phyloP scores from a whole-genome alignment of 2,797 vertebrate genomes.

The Crenichthys baileyi region DNA sequence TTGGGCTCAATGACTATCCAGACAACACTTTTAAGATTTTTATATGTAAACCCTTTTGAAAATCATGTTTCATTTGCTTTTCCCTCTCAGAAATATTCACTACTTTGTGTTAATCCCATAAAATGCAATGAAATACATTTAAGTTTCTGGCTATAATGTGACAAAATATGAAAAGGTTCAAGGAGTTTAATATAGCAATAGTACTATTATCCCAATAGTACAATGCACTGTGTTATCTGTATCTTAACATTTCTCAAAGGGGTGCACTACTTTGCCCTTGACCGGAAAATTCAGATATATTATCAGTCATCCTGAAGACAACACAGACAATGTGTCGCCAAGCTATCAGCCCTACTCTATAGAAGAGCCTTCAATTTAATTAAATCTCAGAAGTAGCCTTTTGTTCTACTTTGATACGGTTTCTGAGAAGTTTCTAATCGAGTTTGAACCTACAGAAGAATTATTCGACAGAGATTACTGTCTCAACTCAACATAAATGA shows the following conservation, averaged over 20 bases:
- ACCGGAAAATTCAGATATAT: constrained; percentile 22
- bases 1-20: too few relatives aligned
- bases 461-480: background rate
- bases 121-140: too few relatives aligned
- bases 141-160: too few relatives aligned
- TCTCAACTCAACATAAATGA: background rate
- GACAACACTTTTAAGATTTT: too few relatives aligned
- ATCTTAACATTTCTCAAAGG: background rate
- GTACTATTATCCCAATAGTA: too few relatives aligned
- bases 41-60: too few relatives aligned
- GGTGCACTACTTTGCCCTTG: constrained; percentile 23
- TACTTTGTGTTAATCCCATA: too few relatives aligned
- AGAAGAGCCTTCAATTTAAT: constrained; percentile 44
- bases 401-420: constrained; percentile 31
- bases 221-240: constrained; percentile 1
- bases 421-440: constrained; percentile 9
- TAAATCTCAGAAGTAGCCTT: constrained; percentile 34
- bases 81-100: too few relatives aligned
- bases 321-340: constrained; percentile 40
- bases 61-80: too few relatives aligned
- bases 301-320: constrained; percentile 51
- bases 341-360: constrained; percentile 28
- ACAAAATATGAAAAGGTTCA: too few relatives aligned
- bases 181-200: too few relatives aligned
- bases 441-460: background rate